Evolutionary conservation across 1,140 invertebrate genomes (phyloP).

Genomic region (Pogonomyrmex barbatus): DNA sequence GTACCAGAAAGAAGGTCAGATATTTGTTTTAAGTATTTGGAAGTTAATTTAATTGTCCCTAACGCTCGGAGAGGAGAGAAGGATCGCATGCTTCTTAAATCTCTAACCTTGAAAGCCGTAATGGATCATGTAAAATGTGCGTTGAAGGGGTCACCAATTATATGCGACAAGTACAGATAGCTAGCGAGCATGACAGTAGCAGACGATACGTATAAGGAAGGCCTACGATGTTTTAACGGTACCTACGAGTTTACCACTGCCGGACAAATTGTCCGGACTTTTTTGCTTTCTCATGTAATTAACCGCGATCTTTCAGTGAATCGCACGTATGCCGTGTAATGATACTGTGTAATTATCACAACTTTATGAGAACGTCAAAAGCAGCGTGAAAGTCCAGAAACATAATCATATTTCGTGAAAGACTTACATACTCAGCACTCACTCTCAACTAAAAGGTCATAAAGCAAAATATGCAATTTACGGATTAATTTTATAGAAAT

Average conservation of each 20-base stretch:
- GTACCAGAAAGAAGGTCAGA: background rate
- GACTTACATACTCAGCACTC: background rate
- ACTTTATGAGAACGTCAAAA: constrained; percentile 22
- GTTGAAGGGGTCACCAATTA: constrained; percentile 47
- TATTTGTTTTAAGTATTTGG: background rate
- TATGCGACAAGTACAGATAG: constrained; percentile 60
- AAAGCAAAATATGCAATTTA: background rate
- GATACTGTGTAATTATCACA: background rate
- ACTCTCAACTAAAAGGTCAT: background rate
- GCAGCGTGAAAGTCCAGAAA: background rate
- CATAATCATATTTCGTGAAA: background rate
- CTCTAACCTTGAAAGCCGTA: constrained; percentile 20
- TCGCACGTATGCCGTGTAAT: constrained; percentile 20
- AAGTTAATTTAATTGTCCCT: background rate
- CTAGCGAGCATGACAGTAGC: constrained; percentile 54
- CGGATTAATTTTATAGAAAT: background rate
- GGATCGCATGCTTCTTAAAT: constrained; percentile 1
- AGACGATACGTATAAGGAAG: constrained; percentile 58
- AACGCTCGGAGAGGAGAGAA: background rate
- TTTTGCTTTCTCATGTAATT: constrained; percentile 54
- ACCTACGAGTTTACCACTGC: constrained; percentile 40
- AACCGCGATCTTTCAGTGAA: constrained; percentile 40
- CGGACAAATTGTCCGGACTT: constrained; percentile 59
- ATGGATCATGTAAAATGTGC: constrained; percentile 6
- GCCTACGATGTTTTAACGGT: constrained; percentile 57